Percentiles rank a stretch among this genome's conserved stretches.
phyloP scores from a whole-genome alignment of 2,113 vertebrate species.

The Bos taurus region DNA sequence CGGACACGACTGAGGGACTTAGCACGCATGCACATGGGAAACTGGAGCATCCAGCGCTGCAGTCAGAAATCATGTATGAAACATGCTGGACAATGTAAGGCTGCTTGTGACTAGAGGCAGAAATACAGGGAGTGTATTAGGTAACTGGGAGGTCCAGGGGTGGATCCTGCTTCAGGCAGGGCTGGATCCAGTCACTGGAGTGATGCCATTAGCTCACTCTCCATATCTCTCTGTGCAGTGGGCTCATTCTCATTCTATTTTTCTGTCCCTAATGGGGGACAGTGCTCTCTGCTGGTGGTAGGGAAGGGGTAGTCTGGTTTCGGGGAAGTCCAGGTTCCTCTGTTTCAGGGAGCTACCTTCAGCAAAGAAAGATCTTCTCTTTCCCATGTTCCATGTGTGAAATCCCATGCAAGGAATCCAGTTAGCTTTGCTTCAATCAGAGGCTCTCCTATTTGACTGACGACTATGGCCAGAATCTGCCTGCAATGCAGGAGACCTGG shows the following conservation, averaged over 20 bases:
- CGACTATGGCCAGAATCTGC: not conserved
- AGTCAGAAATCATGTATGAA: not conserved
- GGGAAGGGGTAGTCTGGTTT: not conserved
- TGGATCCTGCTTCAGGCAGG: not conserved
- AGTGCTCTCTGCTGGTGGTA: not conserved
- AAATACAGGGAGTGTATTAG: not conserved
- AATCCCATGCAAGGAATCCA: not conserved
- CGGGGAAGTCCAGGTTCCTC: not conserved
- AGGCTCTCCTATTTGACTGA: not conserved
- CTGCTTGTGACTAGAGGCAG: not conserved
- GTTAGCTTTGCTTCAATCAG: not conserved
- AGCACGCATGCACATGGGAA: not conserved
- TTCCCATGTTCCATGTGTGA: not conserved
- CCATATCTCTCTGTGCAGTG: not conserved
- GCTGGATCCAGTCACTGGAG: not conserved
- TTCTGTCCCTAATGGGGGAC: not conserved
- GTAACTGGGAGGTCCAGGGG: not conserved
- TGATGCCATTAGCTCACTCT: not conserved
- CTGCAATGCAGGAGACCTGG: too few species aligned
- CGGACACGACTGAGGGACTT: rapidly evolving
- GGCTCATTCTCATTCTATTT: not conserved
- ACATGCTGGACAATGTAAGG: not conserved
- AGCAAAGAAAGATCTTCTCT: not conserved
- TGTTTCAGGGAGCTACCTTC: not conserved
- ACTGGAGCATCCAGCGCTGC: not conserved